These are phyloP conservation scores for Eristalinus sepulchralis DNA, from an alignment of 2,888 invertebrate genomes.

Conservation along the genomic window DNA sequence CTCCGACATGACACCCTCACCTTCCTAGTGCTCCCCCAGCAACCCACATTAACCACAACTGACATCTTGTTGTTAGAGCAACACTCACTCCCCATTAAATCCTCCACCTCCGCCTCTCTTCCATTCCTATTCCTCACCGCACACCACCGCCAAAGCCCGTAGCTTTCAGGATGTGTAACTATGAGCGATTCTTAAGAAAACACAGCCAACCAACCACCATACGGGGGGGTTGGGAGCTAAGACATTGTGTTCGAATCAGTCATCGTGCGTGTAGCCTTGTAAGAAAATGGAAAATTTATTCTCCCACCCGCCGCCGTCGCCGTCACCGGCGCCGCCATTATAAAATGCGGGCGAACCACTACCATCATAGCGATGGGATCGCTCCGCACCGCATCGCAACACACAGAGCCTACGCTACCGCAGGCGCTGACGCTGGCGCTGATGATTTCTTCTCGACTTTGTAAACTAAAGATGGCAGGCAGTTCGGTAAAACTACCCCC, in stretches of 20 bases:
- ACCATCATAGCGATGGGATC: background rate
- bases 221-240: background rate
- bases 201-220: background rate
- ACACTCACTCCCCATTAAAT: background rate
- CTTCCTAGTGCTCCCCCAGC: background rate
- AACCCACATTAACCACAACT: slow-evolving; percentile 42
- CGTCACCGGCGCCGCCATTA: background rate
- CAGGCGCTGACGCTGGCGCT: slow-evolving; percentile 1
- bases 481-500: slow-evolving; percentile 31
- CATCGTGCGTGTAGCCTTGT: slow-evolving; percentile 23
- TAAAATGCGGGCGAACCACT: background rate
- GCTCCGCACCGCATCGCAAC: background rate
- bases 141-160: background rate
- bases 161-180: background rate
- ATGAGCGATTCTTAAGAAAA: background rate
- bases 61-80: slow-evolving; percentile 20
- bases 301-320: background rate
- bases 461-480: slow-evolving; percentile 53
- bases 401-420: background rate
- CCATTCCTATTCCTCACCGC: too few species aligned
- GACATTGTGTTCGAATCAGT: slow-evolving; percentile 20
- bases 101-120: background rate
- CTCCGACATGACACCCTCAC: background rate
- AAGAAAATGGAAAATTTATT: slow-evolving; percentile 35
- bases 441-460: slow-evolving; percentile 21